Evolutionary conservation across 2,113 vertebrate species (phyloP).

Genomic region (Cyprinodon brontotheroides): DNA sequence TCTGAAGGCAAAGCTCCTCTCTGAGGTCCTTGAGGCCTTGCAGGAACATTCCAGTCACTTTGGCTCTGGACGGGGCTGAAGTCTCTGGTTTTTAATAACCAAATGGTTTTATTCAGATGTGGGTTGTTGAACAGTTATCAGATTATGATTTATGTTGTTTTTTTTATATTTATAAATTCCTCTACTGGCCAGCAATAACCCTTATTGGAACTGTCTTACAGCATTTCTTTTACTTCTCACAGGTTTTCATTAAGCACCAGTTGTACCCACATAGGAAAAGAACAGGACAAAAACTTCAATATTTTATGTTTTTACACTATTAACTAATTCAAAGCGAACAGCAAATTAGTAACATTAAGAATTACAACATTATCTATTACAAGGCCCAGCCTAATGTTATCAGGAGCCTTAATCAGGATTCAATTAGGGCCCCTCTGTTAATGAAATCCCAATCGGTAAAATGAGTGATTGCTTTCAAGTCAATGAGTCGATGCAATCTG

Average conservation of each 20-base stretch:
- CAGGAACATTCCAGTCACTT: conserved; percentile 68
- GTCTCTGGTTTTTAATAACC: conserved; percentile 21
- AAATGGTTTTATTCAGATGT: conserved; percentile 10
- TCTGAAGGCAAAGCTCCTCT: conserved; percentile 63
- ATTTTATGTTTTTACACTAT: no score
- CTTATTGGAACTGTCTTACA: not conserved
- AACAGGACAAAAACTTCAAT: not conserved
- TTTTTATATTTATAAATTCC: not conserved
- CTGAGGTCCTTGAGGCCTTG: conserved; percentile 47
- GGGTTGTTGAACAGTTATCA: not conserved
- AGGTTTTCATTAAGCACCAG: not conserved
- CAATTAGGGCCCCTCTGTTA: no score
- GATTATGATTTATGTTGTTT: not conserved
- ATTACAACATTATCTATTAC: no score
- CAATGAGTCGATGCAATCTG: no score
- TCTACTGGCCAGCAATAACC: not conserved
- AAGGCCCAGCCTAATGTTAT: no score
- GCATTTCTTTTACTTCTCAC: not conserved
- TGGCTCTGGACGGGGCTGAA: conserved; percentile 67
- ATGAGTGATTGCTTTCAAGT: no score
- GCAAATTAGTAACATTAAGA: no score
- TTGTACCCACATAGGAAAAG: not conserved
- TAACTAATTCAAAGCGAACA: no score
- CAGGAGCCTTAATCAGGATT: no score
- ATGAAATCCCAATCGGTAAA: no score